These are phyloP conservation scores for Pristionchus maxplancki DNA, from an alignment of 2,888 invertebrate species.

Conservation along the genomic window DNA sequence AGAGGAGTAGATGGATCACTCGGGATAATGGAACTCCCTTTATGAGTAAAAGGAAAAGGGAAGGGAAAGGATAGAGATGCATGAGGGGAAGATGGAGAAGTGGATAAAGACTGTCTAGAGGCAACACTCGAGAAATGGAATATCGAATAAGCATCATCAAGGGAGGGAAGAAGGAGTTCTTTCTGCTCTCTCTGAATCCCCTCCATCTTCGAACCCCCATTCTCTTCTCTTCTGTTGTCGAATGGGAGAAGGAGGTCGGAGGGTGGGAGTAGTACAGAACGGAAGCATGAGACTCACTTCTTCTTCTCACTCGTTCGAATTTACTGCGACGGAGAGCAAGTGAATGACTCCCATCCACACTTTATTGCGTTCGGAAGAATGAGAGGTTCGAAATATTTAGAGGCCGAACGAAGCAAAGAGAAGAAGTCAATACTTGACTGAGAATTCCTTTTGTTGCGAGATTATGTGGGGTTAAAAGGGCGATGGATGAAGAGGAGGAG, in stretches of 20 bases:
- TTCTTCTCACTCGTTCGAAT: not conserved
- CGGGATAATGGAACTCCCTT: not conserved
- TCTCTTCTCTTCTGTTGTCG: not conserved
- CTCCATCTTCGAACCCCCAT: not conserved
- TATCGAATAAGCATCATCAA: slow-evolving; percentile 34
- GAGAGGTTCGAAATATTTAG: not conserved
- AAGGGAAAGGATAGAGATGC: not conserved
- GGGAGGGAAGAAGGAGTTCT: not conserved
- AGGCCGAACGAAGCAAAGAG: not conserved
- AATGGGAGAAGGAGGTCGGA: not conserved
- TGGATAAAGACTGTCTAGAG: slow-evolving; percentile 33
- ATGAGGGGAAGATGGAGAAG: slow-evolving; percentile 8
- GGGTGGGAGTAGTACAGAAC: not conserved
- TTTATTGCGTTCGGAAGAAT: slow-evolving; percentile 5
- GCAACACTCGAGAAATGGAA: slow-evolving; percentile 42
- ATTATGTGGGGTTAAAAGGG: slow-evolving; percentile 13
- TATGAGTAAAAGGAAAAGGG: not conserved
- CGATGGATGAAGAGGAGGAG: not conserved
- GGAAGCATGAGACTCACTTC: slow-evolving; percentile 7
- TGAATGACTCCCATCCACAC: slow-evolving; percentile 19
- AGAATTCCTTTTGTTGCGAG: not conserved
- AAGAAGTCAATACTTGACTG: not conserved
- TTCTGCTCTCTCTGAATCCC: not conserved
- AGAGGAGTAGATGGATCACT: not conserved
- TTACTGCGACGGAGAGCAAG: slow-evolving; percentile 19